Evolutionary conservation across 2,888 invertebrate genomes (phyloP).

Genomic region (Lamellibrachia satsuma): DNA sequence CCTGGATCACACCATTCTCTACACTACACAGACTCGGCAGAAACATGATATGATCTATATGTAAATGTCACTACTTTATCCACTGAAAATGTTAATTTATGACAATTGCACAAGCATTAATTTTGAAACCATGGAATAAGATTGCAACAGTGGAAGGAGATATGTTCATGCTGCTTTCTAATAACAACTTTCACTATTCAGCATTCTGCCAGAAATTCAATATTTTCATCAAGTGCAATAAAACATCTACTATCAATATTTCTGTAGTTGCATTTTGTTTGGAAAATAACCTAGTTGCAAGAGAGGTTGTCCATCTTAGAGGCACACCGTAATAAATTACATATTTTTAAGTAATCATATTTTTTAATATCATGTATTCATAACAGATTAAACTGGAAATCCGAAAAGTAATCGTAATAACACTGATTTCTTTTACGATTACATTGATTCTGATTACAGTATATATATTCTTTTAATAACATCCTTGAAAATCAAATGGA

Average conservation of each 20-base stretch:
- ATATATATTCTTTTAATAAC: background rate
- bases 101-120: too few species aligned
- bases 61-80: too few species aligned
- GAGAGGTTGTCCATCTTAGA: background rate
- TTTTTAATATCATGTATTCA: background rate
- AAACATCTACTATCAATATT: background rate
- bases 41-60: too few species aligned
- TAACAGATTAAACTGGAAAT: background rate
- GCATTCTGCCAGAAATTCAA: background rate
- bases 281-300: background rate
- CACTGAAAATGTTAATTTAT: too few species aligned
- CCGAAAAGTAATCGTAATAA: background rate
- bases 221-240: background rate
- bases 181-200: too few species aligned
- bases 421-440: background rate
- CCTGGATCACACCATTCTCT: too few species aligned
- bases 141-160: too few species aligned
- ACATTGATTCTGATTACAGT: background rate
- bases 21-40: too few species aligned
- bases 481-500: background rate
- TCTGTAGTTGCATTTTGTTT: background rate
- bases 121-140: too few species aligned
- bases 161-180: too few species aligned
- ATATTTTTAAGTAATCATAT: background rate
- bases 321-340: too few species aligned